Conservation (phyloP, 2,888 invertebrate genomes). For the Oscheius sp. region DNA sequence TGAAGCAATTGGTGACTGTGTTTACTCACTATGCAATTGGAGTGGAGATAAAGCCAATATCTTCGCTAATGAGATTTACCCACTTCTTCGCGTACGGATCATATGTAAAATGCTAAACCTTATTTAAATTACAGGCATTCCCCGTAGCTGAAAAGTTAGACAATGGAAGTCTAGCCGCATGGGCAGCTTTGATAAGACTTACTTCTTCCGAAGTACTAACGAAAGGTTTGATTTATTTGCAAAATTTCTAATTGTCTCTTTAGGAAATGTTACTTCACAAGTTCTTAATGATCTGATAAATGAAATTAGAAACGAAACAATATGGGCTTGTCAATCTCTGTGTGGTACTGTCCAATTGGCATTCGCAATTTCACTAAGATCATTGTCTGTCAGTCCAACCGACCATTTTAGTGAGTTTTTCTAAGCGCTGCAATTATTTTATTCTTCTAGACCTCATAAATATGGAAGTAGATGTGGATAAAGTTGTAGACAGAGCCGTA, state of each 20-base stretch:
- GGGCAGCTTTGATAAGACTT: conserved; percentile 39
- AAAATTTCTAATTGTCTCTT: conserved; percentile 1
- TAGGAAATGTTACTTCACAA: conserved; percentile 35
- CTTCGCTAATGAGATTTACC: conserved; percentile 38
- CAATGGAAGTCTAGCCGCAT: conserved; percentile 34
- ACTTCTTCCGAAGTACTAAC: conserved; percentile 43
- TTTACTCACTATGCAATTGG: conserved; percentile 37
- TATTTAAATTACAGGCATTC: conserved; percentile 27
- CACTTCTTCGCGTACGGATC: conserved; percentile 32
- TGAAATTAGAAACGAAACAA: conserved; percentile 48
- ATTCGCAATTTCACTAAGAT: conserved; percentile 39
- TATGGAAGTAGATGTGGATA: conserved; percentile 49
- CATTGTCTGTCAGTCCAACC: conserved; percentile 41
- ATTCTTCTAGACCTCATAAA: conserved; percentile 36
- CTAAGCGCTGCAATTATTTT: neutral
- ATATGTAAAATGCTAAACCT: neutral
- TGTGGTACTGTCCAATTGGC: conserved; percentile 51
- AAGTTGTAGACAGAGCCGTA: conserved; percentile 44
- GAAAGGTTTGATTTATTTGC: conserved; percentile 38
- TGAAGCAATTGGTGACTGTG: conserved; percentile 29
- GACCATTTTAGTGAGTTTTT: conserved; percentile 37
- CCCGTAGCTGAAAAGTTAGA: conserved; percentile 42
- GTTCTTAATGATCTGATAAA: conserved; percentile 40
- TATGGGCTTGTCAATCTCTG: conserved; percentile 47
- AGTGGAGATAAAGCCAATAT: conserved; percentile 27